Evolutionary conservation across 1,140 invertebrate species (phyloP), one percentile per base, ranked within the genome.

Genomic region (Melanaphis sacchari): DNA sequence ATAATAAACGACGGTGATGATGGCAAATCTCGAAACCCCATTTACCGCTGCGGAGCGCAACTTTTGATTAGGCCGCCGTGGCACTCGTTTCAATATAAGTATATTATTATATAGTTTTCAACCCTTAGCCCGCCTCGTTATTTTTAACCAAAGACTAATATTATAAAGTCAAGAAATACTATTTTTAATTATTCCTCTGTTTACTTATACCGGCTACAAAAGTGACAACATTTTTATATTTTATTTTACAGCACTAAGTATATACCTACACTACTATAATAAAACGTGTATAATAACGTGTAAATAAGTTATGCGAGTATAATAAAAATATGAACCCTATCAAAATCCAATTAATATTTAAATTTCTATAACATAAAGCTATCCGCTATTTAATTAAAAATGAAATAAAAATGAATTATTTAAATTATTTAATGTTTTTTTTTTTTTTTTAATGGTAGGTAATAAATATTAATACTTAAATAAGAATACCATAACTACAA

Each of bases 301-400:
- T 59, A 66, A 90, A 59, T 66, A 66, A 90, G 89, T 90, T 90
- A 90, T 66, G 38, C 52, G 2, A 66, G 59, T 38, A 59, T 54
- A 31, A 90, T 59, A 90, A 90, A n/a, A 90, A 59, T 43, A 59
- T 31, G 52, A 59, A 90, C 89, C 38, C 52, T 41, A 90, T 90
- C 52, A 90, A 90, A 90, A 90, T 40, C 52, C 54, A 90, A 90
- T 90, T 90, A 90, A 90, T 90, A 90, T 90, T 90, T 90, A 90
- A 90, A 90, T 90, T 90, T 66, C 38, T 66, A 41, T 66, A 66
- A 59, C 89, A n/a, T 66, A 90, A 89, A 89, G 49, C 88, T 89
- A 40, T 89, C 36, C 49, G 21, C 26, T 54, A 24, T 90, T 90
- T 59, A 90, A 66, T 90, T 90, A 90, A 90, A 59, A 90, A 66